These are phyloP conservation scores for Drosophila nannoptera DNA, from an alignment of 1,140 invertebrate genomes.

Conservation along the genomic window DNA sequence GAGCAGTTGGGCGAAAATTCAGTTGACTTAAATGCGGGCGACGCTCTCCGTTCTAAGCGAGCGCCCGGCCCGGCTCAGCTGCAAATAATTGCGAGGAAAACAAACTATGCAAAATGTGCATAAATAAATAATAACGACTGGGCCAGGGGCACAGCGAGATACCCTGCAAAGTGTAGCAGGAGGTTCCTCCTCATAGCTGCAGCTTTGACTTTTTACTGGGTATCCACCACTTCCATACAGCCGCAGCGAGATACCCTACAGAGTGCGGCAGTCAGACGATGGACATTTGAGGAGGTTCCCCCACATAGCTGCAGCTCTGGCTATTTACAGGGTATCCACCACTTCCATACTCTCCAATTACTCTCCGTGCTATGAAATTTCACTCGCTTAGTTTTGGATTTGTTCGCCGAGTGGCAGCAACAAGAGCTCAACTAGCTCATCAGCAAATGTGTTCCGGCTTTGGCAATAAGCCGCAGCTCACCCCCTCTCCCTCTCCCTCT, in stretches of 20 bases:
- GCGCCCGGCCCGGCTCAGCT: not conserved
- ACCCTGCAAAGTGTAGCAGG: not conserved
- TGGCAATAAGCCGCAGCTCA: conserved; percentile 2
- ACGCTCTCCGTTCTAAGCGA: conserved; percentile 7
- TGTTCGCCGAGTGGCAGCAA: conserved; percentile 1
- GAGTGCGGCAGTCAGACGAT: too few species aligned
- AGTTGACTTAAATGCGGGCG: not conserved
- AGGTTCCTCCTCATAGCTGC: too few species aligned
- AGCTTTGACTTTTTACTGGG: not conserved
- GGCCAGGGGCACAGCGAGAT: not conserved
- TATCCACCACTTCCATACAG: not conserved
- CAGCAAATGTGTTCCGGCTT: conserved; percentile 58
- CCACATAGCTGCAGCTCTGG: too few species aligned
- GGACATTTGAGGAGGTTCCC: too few species aligned
- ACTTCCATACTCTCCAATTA: not conserved
- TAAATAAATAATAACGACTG: conserved; percentile 43
- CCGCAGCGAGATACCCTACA: not conserved
- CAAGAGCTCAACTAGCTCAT: conserved; percentile 34
- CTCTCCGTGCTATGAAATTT: not conserved
- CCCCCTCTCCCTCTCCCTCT: not conserved
- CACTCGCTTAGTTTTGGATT: conserved; percentile 1
- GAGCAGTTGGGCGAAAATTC: not conserved
- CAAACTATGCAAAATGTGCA: conserved; percentile 34
- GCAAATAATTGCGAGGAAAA: conserved; percentile 38
- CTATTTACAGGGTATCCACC: not conserved